These are phyloP conservation scores for Chiridota heheva DNA, from an alignment of 35 echinoderm and acorn worm species.

Conservation along the genomic window DNA sequence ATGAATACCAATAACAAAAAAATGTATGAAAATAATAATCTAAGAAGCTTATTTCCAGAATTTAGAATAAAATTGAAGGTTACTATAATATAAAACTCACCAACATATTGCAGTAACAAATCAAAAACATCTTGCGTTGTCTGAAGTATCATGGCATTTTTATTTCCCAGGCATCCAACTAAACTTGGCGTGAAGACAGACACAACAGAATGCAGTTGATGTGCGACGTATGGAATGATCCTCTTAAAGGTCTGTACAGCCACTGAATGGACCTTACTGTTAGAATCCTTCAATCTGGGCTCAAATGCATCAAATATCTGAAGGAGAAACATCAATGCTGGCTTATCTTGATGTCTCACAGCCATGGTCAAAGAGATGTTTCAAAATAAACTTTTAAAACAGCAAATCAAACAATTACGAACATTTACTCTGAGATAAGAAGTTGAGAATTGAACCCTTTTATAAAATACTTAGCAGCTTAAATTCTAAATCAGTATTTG, in stretches of 20 bases:
- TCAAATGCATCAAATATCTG: conserved; percentile 98
- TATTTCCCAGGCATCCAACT: conserved; percentile 76
- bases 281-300: conserved; percentile 77
- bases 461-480: too few relatives aligned
- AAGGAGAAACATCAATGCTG: background rate
- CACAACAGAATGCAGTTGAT: conserved; percentile 67
- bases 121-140: conserved; percentile 83
- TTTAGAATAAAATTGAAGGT: too few relatives aligned
- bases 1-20: too few relatives aligned
- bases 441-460: too few relatives aligned
- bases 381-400: too few relatives aligned
- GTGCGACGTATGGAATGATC: conserved; percentile 77
- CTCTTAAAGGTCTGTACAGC: conserved; percentile 79
- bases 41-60: too few relatives aligned
- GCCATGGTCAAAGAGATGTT: too few relatives aligned
- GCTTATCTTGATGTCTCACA: background rate
- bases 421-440: too few relatives aligned
- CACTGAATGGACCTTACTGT: conserved; percentile 83
- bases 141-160: conserved; percentile 82
- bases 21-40: too few relatives aligned
- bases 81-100: conserved; percentile 79
- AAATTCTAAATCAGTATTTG: too few relatives aligned
- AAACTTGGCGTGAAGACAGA: conserved; percentile 56
- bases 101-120: conserved; percentile 82
- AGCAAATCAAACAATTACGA: too few relatives aligned